Conservation (phyloP, 2,797 vertebrate species). For the Onychomys torridus region DNA sequence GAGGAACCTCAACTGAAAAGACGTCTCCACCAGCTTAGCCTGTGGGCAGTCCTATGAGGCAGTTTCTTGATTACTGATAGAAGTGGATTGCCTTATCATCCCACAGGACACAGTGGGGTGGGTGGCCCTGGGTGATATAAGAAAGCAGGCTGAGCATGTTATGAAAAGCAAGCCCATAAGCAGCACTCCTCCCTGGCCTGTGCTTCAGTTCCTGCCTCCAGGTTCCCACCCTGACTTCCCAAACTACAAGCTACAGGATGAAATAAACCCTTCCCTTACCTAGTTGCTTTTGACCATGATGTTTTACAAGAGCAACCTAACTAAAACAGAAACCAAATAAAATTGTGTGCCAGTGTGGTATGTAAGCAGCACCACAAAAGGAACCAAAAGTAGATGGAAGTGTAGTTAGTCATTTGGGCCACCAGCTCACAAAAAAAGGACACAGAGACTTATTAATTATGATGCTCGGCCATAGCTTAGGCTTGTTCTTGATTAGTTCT, state of each 20-base stretch:
- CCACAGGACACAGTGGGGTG: too few relatives aligned
- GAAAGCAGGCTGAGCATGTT: background rate
- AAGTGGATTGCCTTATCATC: background rate
- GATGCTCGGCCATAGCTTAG: background rate
- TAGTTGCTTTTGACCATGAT: background rate
- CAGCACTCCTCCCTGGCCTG: background rate
- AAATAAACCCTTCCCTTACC: background rate
- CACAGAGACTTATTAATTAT: background rate
- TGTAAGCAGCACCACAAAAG: background rate
- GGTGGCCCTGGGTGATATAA: background rate
- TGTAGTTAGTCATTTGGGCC: background rate
- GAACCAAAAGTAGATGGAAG: background rate
- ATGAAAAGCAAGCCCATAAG: background rate
- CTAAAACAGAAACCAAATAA: background rate
- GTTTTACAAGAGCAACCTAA: background rate
- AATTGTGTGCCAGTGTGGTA: background rate
- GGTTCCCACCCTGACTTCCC: background rate
- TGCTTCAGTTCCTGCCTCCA: background rate
- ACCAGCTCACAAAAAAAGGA: background rate
- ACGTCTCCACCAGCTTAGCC: background rate
- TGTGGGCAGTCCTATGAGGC: background rate
- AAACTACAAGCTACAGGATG: background rate
- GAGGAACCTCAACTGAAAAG: background rate
- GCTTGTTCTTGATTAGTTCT: background rate
- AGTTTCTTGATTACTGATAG: background rate